phyloP scores from a whole-genome alignment of 2,113 vertebrate genomes.

The Tachuris rubrigastra region DNA sequence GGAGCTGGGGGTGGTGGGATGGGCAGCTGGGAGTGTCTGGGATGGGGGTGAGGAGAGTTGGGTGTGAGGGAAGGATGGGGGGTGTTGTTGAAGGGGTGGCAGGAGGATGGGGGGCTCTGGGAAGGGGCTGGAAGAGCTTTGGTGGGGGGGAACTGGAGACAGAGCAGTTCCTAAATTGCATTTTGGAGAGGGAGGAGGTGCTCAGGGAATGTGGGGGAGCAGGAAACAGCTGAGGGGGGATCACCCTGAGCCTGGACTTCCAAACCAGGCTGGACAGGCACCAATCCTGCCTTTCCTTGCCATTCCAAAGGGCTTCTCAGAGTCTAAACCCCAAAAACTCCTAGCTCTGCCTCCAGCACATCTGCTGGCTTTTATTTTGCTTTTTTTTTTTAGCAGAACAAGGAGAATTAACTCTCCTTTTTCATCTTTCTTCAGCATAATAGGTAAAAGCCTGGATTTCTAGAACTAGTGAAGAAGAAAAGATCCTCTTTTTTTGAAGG shows the following conservation, averaged over 20 bases:
- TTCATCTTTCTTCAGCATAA: neutral
- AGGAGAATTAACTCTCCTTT: neutral
- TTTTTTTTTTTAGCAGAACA: neutral
- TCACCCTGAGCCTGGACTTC: neutral
- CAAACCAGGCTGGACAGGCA: neutral
- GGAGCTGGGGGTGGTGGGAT: neutral
- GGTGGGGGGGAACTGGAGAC: rapidly evolving
- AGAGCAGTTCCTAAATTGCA: rapidly evolving
- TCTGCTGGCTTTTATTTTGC: neutral
- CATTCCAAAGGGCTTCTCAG: neutral
- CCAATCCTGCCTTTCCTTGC: neutral
- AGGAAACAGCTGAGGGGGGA: neutral
- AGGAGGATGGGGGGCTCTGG: neutral
- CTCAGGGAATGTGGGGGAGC: rapidly evolving
- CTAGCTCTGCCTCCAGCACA: neutral
- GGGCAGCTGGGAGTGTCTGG: neutral
- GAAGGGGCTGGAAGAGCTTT: neutral
- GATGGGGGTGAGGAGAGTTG: neutral
- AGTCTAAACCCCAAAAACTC: neutral
- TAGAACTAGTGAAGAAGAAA: neutral
- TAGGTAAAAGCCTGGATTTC: neutral
- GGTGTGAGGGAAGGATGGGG: neutral
- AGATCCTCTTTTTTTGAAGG: neutral
- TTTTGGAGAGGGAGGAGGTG: neutral
- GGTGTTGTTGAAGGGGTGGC: neutral